phyloP scores from a whole-genome alignment of 2,797 vertebrate genomes.

The Loriculus beryllinus region DNA sequence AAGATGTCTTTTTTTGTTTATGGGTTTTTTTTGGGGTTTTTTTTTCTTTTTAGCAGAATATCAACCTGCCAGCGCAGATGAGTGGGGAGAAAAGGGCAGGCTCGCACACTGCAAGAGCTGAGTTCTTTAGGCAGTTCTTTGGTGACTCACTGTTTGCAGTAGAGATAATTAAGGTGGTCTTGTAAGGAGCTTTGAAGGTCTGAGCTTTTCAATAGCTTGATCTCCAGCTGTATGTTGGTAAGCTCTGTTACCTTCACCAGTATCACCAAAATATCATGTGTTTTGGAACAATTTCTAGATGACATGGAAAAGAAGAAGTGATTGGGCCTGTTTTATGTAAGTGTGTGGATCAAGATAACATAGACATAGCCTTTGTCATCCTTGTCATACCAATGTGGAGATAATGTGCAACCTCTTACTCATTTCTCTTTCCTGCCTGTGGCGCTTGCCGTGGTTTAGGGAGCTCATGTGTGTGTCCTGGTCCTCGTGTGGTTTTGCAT shows the following conservation, averaged over 20 bases:
- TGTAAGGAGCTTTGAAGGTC: neutral
- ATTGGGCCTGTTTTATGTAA: neutral
- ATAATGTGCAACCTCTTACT: neutral
- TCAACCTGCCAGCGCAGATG: conserved; percentile 13
- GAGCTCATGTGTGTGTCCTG: neutral
- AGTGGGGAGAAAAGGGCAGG: neutral
- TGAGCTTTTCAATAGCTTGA: neutral
- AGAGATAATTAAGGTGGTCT: neutral
- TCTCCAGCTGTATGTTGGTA: neutral
- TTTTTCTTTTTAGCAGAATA: neutral
- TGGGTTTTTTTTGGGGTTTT: too few species aligned
- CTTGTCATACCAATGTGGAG: neutral
- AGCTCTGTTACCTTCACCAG: neutral
- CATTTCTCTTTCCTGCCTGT: neutral
- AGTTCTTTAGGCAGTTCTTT: neutral
- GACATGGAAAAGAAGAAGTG: neutral
- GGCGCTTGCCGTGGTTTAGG: neutral
- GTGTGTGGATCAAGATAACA: neutral
- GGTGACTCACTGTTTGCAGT: neutral
- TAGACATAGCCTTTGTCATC: neutral
- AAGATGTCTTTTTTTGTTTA: too few species aligned
- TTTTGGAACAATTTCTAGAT: neutral
- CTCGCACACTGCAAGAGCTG: neutral
- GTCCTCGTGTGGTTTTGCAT: neutral
- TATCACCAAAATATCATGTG: neutral